A percentile compares a stretch with the other conserved stretches of the same genome.
These are phyloP conservation scores for Borostomias antarcticus DNA, from an alignment of 2,797 vertebrate genomes.

Conservation along the genomic window DNA sequence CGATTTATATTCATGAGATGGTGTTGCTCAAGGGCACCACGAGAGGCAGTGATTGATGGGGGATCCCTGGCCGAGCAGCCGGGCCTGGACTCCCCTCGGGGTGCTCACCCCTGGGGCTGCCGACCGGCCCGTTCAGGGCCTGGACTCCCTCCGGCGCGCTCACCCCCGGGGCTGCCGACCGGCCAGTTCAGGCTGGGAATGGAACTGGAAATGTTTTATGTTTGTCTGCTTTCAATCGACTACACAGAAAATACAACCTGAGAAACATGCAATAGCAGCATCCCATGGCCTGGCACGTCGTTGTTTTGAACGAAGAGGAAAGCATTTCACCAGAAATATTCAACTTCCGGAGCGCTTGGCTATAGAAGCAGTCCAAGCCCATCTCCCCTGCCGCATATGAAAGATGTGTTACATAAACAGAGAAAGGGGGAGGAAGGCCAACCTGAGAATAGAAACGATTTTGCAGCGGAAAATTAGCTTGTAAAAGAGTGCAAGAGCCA, in stretches of 20 bases:
- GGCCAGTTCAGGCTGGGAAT: neutral
- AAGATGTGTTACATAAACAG: neutral
- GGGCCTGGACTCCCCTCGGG: no score
- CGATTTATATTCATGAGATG: no score
- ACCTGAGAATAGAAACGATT: constrained; percentile 18
- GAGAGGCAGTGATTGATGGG: no score
- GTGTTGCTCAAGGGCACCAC: no score
- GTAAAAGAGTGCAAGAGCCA: constrained; percentile 6
- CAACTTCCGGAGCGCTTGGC: neutral
- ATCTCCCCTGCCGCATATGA: neutral
- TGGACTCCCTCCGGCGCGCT: no score
- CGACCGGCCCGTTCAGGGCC: no score
- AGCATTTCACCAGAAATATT: neutral
- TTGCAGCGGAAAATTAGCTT: constrained; percentile 29
- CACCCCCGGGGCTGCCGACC: no score
- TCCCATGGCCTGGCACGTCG: neutral
- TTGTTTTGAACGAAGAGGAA: neutral
- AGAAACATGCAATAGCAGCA: no score
- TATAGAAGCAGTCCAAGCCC: neutral
- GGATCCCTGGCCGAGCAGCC: no score
- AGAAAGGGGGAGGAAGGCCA: neutral
- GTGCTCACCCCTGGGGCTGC: no score
- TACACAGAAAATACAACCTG: no score
- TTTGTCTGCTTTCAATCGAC: neutral
- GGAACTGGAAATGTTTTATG: neutral